Evolutionary conservation across 2,797 vertebrate genomes (phyloP).

Genomic region (Mus caroli): DNA sequence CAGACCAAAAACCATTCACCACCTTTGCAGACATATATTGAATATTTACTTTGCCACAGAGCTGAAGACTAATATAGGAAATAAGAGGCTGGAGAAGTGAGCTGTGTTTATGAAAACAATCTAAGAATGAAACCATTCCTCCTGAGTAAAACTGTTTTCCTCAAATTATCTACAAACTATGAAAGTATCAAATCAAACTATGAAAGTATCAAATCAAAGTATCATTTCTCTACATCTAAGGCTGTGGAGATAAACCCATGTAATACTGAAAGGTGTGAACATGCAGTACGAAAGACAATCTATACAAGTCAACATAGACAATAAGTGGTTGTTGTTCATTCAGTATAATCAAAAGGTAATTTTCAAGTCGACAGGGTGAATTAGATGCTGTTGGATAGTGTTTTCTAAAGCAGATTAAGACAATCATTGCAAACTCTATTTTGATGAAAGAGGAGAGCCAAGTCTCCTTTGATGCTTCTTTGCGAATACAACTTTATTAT

Average conservation of each 20-base stretch:
- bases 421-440: constrained; percentile 30
- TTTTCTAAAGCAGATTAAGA: constrained; percentile 39
- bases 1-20: neutral
- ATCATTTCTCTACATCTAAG: neutral
- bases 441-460: constrained; percentile 34
- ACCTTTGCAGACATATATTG: neutral
- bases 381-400: neutral
- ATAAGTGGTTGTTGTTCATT: constrained; percentile 30
- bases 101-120: neutral
- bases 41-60: neutral
- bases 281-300: neutral
- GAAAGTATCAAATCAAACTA: neutral
- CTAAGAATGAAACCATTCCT: neutral
- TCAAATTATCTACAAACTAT: constrained; percentile 30
- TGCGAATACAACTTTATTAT: constrained; percentile 52
- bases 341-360: constrained; percentile 34
- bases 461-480: constrained; percentile 17
- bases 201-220: neutral
- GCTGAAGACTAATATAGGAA: neutral
- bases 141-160: neutral
- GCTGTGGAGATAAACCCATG: neutral
- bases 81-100: neutral
- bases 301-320: constrained; percentile 10
- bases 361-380: constrained; percentile 32
- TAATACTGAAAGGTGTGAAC: neutral